Percentiles rank a stretch among this genome's conserved stretches.
Evolutionary conservation across 2,888 invertebrate genomes (phyloP).

Genomic region (Tetrapedia diversipes): DNA sequence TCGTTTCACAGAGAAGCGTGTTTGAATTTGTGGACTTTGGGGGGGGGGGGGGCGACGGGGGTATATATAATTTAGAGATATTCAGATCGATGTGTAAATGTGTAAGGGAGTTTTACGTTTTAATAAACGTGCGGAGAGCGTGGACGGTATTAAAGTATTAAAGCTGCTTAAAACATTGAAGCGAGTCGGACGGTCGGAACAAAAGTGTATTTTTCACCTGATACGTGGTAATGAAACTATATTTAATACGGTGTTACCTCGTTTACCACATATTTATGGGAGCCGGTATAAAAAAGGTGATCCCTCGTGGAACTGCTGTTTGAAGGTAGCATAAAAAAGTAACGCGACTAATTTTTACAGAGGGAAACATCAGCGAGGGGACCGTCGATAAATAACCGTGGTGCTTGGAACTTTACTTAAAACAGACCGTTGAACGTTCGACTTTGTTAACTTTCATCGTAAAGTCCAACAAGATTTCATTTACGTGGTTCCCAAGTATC

Average conservation of each 20-base stretch:
- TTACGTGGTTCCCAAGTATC: too few species aligned
- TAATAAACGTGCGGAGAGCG: not conserved
- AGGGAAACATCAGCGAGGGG: too few species aligned
- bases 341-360: not conserved
- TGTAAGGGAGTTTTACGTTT: too few species aligned
- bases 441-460: too few species aligned
- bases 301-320: not conserved
- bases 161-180: not conserved
- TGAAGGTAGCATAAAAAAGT: not conserved
- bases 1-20: too few species aligned
- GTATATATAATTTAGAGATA: too few species aligned
- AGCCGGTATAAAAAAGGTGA: not conserved
- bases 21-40: too few species aligned
- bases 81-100: not conserved
- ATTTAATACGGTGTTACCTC: slow-evolving; percentile 26
- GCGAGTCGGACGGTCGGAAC: not conserved
- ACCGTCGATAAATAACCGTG: not conserved
- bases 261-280: slow-evolving; percentile 25
- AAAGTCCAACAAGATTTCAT: not conserved
- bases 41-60: too few species aligned
- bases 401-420: not conserved
- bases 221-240: slow-evolving; percentile 21
- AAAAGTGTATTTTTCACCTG: not conserved
- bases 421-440: not conserved
- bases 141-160: not conserved